These are phyloP conservation scores for Varanus salvator DNA, from an alignment of 2,113 vertebrate species.

Conservation along the genomic window DNA sequence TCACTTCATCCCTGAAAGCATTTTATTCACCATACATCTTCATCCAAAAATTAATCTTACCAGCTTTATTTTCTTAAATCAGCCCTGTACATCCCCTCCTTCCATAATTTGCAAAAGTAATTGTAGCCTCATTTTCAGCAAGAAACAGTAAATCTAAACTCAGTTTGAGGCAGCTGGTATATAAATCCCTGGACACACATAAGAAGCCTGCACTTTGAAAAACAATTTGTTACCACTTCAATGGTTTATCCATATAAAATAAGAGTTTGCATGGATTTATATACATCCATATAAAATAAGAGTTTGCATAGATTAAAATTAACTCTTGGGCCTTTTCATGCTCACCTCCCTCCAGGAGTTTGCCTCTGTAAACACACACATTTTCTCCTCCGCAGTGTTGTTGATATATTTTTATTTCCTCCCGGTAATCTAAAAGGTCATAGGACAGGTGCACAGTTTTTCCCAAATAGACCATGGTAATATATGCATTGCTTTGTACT, in stretches of 20 bases:
- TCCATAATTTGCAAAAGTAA: conserved; percentile 52
- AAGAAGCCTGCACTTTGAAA: conserved; percentile 55
- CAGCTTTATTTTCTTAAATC: conserved; percentile 54
- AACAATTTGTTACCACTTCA: conserved; percentile 55
- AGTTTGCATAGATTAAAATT: neutral
- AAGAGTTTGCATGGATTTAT: conserved; percentile 16
- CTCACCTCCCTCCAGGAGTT: conserved; percentile 88
- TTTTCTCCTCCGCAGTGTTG: conserved; percentile 97
- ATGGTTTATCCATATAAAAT: conserved; percentile 48
- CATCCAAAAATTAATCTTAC: conserved; percentile 61
- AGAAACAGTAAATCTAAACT: conserved; percentile 59
- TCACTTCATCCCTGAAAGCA: conserved; percentile 41
- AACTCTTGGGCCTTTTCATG: conserved; percentile 22
- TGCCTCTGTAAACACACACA: conserved; percentile 91
- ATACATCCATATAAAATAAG: conserved; percentile 41
- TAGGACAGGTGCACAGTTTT: conserved; percentile 84
- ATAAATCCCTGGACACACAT: conserved; percentile 52
- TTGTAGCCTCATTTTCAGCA: conserved; percentile 59
- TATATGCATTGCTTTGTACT: conserved; percentile 77
- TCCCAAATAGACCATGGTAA: conserved; percentile 91
- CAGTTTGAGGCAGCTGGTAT: conserved; percentile 58
- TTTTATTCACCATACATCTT: conserved; percentile 61
- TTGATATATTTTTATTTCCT: conserved; percentile 91
- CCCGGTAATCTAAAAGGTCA: conserved; percentile 75
- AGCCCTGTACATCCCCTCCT: conserved; percentile 56